Conservation (phyloP, 1,140 invertebrate genomes). For the Apis mellifera region Amel_HAv3.1 CM009936.2:11891501-11892000, state of each 20-base stretch:
- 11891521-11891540: too few relatives aligned
- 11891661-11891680: neutral
- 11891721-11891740: slow-evolving; percentile 25
- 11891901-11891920: slow-evolving; percentile 34
- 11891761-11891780: slow-evolving; percentile 30
- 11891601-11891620: too few relatives aligned
- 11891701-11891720: neutral
- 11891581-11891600: too few relatives aligned
- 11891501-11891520: neutral
- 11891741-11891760: slow-evolving; percentile 11
- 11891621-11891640: too few relatives aligned
- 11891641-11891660: too few relatives aligned
- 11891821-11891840: slow-evolving; percentile 25
- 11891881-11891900: slow-evolving; percentile 9
- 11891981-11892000: slow-evolving; percentile 65
- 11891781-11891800: slow-evolving; percentile 21
- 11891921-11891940: neutral
- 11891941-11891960: slow-evolving; percentile 49
- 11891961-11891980: slow-evolving; percentile 40
- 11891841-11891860: slow-evolving; percentile 19
- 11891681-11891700: too few relatives aligned
- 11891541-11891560: neutral
- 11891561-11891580: neutral
- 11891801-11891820: slow-evolving; percentile 37
- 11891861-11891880: slow-evolving; percentile 21